A percentile compares a stretch with the other conserved stretches of the same genome.
Evolutionary conservation across 30 jellyfish, hydroid and myxozoan species (phyloP).

Genomic region (Clytia hemisphaerica): DNA sequence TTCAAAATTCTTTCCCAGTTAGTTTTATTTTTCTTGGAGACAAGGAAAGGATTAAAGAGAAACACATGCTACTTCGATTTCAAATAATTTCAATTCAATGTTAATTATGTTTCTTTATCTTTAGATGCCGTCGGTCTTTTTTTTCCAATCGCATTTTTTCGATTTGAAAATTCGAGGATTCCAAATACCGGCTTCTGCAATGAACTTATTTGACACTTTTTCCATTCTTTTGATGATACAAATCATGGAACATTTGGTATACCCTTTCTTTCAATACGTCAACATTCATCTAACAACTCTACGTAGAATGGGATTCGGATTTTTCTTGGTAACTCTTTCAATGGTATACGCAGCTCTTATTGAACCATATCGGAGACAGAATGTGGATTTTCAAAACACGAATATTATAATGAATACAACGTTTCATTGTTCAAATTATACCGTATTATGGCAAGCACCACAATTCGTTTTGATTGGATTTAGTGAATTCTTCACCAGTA

Average conservation of each 20-base stretch:
- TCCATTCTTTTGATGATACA: conserved; percentile 56
- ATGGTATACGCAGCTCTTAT: conserved; percentile 66
- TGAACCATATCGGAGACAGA: conserved; percentile 62
- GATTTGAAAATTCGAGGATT: conserved; percentile 26
- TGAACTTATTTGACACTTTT: conserved; percentile 52
- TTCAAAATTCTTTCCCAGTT: too few relatives aligned
- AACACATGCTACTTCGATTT: neutral
- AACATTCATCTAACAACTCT: conserved; percentile 39
- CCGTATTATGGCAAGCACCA: conserved; percentile 75
- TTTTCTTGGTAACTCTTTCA: conserved; percentile 70
- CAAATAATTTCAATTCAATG: neutral
- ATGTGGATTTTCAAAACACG: neutral
- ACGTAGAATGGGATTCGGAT: conserved; percentile 73
- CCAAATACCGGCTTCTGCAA: conserved; percentile 73
- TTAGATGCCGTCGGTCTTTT: conserved; percentile 76
- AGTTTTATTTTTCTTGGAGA: too few relatives aligned
- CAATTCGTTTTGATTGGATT: conserved; percentile 67
- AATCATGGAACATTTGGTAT: conserved; percentile 49
- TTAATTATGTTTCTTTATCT: neutral
- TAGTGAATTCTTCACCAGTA: conserved; percentile 86
- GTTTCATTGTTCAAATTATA: conserved; percentile 45
- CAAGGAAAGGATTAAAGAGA: neutral
- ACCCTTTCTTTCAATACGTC: conserved; percentile 37
- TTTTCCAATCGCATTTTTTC: conserved; percentile 71
- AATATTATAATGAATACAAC: conserved; percentile 17